Conservation (phyloP, 2,888 invertebrate genomes). For the Selenia dentaria region DNA sequence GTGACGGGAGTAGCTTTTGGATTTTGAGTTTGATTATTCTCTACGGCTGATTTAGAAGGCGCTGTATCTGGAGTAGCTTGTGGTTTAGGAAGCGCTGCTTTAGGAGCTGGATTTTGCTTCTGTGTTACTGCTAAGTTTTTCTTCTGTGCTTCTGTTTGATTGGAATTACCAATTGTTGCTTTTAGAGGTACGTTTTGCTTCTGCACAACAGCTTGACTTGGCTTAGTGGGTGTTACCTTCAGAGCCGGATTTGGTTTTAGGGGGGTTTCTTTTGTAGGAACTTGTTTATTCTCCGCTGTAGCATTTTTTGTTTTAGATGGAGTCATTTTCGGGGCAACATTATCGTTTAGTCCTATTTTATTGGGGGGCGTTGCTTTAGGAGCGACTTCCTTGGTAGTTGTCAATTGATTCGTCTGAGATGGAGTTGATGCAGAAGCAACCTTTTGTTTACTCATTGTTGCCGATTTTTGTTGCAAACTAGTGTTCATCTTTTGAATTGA, state of each 20-base stretch:
- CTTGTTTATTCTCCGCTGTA: not conserved
- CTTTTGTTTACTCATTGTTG: conserved; percentile 2
- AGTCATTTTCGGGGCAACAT: conserved; percentile 4
- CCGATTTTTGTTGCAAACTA: not conserved
- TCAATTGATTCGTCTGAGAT: conserved; percentile 3
- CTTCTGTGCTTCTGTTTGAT: not conserved
- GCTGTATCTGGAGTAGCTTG: not conserved
- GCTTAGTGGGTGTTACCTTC: not conserved
- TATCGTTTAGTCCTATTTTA: conserved; percentile 1
- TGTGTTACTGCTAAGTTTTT: not conserved
- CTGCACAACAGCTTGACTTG: too few species aligned
- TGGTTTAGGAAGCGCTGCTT: conserved; percentile 13
- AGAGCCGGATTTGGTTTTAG: not conserved
- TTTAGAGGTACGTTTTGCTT: too few species aligned
- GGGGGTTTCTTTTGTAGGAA: not conserved
- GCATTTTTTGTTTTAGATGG: not conserved
- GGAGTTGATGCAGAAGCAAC: conserved; percentile 3
- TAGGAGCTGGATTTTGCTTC: conserved; percentile 7
- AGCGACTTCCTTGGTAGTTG: not conserved
- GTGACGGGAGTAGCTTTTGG: conserved; percentile 7
- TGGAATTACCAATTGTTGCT: not conserved
- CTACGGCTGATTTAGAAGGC: not conserved
- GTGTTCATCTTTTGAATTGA: not conserved
- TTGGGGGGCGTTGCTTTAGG: not conserved
- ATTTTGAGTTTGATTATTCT: conserved; percentile 6